These are phyloP conservation scores for Lagria hirta DNA, from an alignment of 2,888 invertebrate species.

Conservation along the genomic window DNA sequence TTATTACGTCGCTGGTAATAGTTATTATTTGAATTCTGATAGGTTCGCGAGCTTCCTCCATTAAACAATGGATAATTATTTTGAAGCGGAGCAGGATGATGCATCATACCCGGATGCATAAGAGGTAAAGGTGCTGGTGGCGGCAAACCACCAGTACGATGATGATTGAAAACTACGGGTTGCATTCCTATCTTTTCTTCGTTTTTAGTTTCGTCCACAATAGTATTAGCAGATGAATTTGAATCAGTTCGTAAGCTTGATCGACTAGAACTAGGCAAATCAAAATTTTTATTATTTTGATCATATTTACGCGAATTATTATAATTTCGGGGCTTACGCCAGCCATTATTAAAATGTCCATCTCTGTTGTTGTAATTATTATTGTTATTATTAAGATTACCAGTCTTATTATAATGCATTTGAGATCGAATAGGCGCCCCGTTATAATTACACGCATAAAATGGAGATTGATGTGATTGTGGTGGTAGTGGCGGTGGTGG, in stretches of 20 bases:
- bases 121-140: background rate
- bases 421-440: constrained; percentile 17
- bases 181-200: constrained; percentile 23
- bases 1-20: too few relatives aligned
- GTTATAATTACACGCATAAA: constrained; percentile 8
- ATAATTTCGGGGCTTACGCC: constrained; percentile 9
- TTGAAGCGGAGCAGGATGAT: constrained; percentile 13
- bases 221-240: constrained; percentile 44
- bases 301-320: constrained; percentile 17
- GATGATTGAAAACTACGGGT: constrained; percentile 17
- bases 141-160: constrained; percentile 30
- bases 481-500: constrained; percentile 9
- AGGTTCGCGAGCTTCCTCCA: constrained; percentile 19
- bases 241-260: constrained; percentile 44
- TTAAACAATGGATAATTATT: constrained; percentile 10
- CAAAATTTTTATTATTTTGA: constrained; percentile 24
- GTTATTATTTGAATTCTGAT: constrained; percentile 19
- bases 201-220: constrained; percentile 33
- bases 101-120: too few relatives aligned
- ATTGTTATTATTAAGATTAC: constrained; percentile 6
- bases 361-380: background rate
- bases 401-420: constrained; percentile 13
- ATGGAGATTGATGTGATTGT: background rate
- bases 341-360: constrained; percentile 1
- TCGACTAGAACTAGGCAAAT: constrained; percentile 39